Base-by-base conservation (phyloP, 1,140 invertebrate species). In the Macrobrachium nipponense region DNA sequence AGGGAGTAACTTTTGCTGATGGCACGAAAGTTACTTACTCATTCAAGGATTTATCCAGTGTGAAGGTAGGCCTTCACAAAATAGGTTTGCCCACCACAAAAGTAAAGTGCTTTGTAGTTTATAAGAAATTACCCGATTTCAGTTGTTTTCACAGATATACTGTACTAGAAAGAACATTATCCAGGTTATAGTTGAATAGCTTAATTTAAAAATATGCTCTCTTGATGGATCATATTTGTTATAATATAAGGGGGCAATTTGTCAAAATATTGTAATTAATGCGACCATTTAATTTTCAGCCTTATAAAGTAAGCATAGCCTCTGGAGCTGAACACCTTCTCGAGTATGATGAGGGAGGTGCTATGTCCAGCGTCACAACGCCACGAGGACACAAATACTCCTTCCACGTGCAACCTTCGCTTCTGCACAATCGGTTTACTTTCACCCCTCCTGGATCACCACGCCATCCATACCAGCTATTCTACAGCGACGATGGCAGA, bases 391-490 rank as follows among this genome's bases (percentile, higher is more conserved):
- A 97, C 88, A 97, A 97, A 75, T 97, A 99, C 90, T 95, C 96
- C 0, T 98, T 99, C 91, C 95, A 95, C 0, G 92, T 97, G 10
- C 96, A 98, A 91, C 97, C 97, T 0, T 97, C 97, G 0, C 92
- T 98, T 4, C 97, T 97, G 23, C 97, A 96, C 91, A 97, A 97
- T 91, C 97, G 90, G 96, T 98, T 89, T 95, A 96, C 90, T 97
- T 98, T 91, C 96, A 95, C 90, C 96, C 96, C 6, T 96, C 97
- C 4, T 96, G 97, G 93, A 96, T 96, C 87, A 60, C 88, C 88
- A 89, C 93, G 96, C 72, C 95, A 97, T 93, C 96, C 96, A 0
- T 98, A 97, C 90, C 96, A 97, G 90, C 95, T 98, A 68, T 92
- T 97, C 2, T 98, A 97, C 91, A 97, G 97, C 89, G 97, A 98